Percentiles rank a stretch among this genome's conserved stretches.
Evolutionary conservation across 2,797 vertebrate genomes (phyloP).

Genomic region (Mus caroli): DNA sequence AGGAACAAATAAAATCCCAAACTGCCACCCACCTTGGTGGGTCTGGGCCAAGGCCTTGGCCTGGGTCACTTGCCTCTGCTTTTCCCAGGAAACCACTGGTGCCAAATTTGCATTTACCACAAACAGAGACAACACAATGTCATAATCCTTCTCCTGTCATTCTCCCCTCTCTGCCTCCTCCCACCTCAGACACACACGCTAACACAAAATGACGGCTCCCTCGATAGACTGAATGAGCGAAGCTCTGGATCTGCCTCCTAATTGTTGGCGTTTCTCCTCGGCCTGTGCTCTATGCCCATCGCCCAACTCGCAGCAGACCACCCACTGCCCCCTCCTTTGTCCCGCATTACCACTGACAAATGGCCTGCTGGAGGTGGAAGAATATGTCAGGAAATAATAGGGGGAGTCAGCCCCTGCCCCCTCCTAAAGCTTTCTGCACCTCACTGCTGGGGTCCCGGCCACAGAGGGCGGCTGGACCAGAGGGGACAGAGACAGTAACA

Average conservation of each 20-base stretch:
- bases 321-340: conserved; percentile 86
- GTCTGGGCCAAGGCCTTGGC: conserved; percentile 70
- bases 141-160: conserved; percentile 88
- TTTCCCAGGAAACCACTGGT: conserved; percentile 72
- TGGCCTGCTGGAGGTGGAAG: conserved; percentile 66
- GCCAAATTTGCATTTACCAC: conserved; percentile 84
- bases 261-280: conserved; percentile 83
- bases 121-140: conserved; percentile 86
- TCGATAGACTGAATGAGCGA: conserved; percentile 86
- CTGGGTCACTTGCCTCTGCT: conserved; percentile 65
- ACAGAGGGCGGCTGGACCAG: conserved; percentile 60
- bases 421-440: conserved; percentile 52
- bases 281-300: conserved; percentile 75
- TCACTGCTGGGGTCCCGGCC: background rate
- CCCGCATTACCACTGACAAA: conserved; percentile 83
- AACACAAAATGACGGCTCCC: conserved; percentile 91
- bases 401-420: background rate
- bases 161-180: conserved; percentile 86
- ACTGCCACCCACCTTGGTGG: background rate
- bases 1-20: conserved; percentile 62
- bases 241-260: conserved; percentile 83
- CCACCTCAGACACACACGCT: conserved; percentile 85
- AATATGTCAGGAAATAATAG: conserved; percentile 71
- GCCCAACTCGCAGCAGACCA: conserved; percentile 86
- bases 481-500: conserved; percentile 32